A percentile compares a stretch with the other conserved stretches of the same genome.
These are phyloP conservation scores for Pharmacophagus antenor DNA, from an alignment of 2,888 invertebrate species.

Conservation along the genomic window DNA sequence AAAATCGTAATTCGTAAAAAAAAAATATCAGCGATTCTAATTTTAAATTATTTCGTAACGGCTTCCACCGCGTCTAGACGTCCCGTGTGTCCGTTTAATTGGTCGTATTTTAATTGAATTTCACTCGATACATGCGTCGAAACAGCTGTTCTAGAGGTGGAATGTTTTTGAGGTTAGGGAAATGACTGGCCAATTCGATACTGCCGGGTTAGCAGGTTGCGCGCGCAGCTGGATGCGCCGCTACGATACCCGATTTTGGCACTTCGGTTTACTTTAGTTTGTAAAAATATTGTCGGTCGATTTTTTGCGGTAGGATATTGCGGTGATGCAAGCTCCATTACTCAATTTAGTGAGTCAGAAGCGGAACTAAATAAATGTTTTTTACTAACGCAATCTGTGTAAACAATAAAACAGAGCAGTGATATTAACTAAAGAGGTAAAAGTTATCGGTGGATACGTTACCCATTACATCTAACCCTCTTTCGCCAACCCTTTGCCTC, in stretches of 20 bases:
- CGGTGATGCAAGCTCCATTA: slow-evolving; percentile 32
- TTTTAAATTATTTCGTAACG: slow-evolving; percentile 74
- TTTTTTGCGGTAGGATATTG: slow-evolving; percentile 23
- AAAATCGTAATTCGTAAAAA: slow-evolving; percentile 67
- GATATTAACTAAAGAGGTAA: no score
- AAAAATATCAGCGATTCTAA: slow-evolving; percentile 58
- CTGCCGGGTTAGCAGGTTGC: slow-evolving; percentile 55
- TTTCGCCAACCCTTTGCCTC: background rate
- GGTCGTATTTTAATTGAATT: slow-evolving; percentile 42
- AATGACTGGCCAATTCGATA: slow-evolving; percentile 72
- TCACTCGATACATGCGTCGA: slow-evolving; percentile 36
- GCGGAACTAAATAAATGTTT: slow-evolving; percentile 28
- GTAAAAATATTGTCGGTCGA: slow-evolving; percentile 33
- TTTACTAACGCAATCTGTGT: no score
- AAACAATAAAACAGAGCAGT: no score
- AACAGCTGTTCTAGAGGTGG: slow-evolving; percentile 67
- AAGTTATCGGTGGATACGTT: background rate
- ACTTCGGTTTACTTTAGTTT: slow-evolving; percentile 48
- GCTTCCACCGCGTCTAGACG: slow-evolving; percentile 56
- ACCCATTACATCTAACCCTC: background rate
- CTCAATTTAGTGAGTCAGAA: slow-evolving; percentile 20
- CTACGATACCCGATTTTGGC: slow-evolving; percentile 46
- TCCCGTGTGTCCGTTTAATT: slow-evolving; percentile 42
- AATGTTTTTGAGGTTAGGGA: slow-evolving; percentile 70
- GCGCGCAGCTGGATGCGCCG: slow-evolving; percentile 64